Evolutionary conservation across 2,888 invertebrate genomes (phyloP).

Genomic region (Euzetes globulus): DNA sequence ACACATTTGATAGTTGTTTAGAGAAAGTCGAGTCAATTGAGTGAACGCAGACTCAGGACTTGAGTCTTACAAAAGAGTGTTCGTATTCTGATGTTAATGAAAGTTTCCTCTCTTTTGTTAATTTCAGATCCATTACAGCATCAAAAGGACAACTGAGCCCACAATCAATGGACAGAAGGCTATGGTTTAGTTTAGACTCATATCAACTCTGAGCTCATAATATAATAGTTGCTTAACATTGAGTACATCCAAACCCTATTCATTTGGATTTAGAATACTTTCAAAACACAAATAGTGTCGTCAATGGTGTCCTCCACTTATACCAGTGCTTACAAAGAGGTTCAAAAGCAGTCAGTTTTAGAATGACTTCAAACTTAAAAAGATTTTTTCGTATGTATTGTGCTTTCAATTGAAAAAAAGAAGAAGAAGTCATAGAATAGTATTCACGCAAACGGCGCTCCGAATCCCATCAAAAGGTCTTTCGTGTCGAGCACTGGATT

Average conservation of each 20-base stretch:
- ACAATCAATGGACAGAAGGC: neutral
- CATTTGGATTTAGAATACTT: neutral
- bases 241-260: neutral
- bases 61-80: constrained; percentile 6
- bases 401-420: neutral
- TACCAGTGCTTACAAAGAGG: neutral
- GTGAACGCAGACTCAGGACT: neutral
- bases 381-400: neutral
- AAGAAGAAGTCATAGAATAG: neutral
- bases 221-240: neutral
- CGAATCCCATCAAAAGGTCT: neutral
- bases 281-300: neutral
- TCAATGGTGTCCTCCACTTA: neutral
- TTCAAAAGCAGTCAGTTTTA: neutral
- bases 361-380: neutral
- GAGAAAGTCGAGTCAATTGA: constrained; percentile 7
- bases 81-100: constrained; percentile 21
- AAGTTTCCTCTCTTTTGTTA: constrained; percentile 28
- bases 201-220: neutral
- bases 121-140: constrained; percentile 4
- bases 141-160: neutral
- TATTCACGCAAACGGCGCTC: neutral
- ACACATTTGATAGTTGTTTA: constrained; percentile 16
- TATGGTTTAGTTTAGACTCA: neutral
- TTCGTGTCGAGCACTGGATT: neutral